phyloP scores from a whole-genome alignment of 2,113 vertebrate species.

The Colossoma macropomum region DNA sequence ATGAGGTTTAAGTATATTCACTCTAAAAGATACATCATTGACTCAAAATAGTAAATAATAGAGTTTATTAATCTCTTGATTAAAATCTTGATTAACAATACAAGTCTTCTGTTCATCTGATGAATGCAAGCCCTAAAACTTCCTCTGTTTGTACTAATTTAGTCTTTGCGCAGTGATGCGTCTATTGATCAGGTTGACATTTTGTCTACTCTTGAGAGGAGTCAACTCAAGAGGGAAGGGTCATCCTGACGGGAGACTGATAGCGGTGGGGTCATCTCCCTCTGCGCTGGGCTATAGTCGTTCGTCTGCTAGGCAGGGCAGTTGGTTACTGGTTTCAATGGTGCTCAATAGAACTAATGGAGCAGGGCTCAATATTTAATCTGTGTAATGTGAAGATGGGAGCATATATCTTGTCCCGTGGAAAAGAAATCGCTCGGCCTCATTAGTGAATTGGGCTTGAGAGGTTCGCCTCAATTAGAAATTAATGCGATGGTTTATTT shows the following conservation, averaged over 20 bases:
- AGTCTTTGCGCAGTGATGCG: background rate
- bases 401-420: conserved; percentile 79
- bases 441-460: conserved; percentile 78
- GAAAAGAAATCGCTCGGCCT: conserved; percentile 77
- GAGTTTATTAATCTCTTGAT: too few species aligned
- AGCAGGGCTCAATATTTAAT: conserved; percentile 79
- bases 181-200: background rate
- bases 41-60: too few species aligned
- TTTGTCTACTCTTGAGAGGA: background rate
- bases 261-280: background rate
- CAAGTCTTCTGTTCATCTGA: too few species aligned
- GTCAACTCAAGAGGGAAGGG: background rate
- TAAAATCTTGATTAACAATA: too few species aligned
- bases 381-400: conserved; percentile 78
- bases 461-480: conserved; percentile 72
- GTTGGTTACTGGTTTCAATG: conserved; percentile 72
- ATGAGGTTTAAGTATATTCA: too few species aligned
- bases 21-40: too few species aligned
- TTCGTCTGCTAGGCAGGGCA: conserved; percentile 20
- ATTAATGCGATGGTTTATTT: conserved; percentile 75
- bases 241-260: background rate
- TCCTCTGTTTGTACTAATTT: background rate
- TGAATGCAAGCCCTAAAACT: too few species aligned
- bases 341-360: conserved; percentile 80
- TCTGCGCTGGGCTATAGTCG: too few species aligned